These are phyloP conservation scores for Acanthacorydalis orientalis DNA, from an alignment of 2,888 invertebrate species.

Conservation along the genomic window DNA sequence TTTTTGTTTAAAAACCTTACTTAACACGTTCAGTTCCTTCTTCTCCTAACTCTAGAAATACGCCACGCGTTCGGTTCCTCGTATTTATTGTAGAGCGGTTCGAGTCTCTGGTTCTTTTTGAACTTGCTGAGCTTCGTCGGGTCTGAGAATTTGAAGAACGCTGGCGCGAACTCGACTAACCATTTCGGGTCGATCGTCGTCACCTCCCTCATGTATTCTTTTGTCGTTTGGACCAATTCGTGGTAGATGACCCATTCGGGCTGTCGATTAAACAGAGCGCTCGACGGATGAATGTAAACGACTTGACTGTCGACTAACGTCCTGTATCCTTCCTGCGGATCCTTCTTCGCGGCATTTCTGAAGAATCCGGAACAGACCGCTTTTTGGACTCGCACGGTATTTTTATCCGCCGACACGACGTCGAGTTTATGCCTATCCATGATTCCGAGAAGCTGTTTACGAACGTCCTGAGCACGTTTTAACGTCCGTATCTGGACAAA, in stretches of 20 bases:
- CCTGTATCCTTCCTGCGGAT: constrained; percentile 95
- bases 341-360: constrained; percentile 96
- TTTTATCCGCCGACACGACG: constrained; percentile 91
- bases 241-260: constrained; percentile 99
- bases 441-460: constrained; percentile 92
- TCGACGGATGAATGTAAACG: constrained; percentile 97
- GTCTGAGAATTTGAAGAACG: constrained; percentile 98
- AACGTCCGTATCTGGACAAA: constrained; percentile 94
- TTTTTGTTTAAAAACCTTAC: not conserved
- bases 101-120: constrained; percentile 96
- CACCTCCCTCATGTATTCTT: constrained; percentile 98
- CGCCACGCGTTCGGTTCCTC: constrained; percentile 99
- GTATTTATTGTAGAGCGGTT: constrained; percentile 96
- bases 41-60: constrained; percentile 79
- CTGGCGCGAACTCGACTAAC: constrained; percentile 97
- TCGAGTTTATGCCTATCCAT: constrained; percentile 96
- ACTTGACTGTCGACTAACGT: constrained; percentile 95
- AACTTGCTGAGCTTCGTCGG: constrained; percentile 96
- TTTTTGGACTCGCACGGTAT: constrained; percentile 90
- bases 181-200: constrained; percentile 95
- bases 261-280: constrained; percentile 92
- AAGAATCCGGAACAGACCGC: constrained; percentile 98
- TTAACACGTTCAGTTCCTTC: constrained; percentile 54
- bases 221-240: constrained; percentile 95
- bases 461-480: constrained; percentile 93